phyloP scores from a whole-genome alignment of 1,140 invertebrate species.

The Sycophaga agraensis region DNA sequence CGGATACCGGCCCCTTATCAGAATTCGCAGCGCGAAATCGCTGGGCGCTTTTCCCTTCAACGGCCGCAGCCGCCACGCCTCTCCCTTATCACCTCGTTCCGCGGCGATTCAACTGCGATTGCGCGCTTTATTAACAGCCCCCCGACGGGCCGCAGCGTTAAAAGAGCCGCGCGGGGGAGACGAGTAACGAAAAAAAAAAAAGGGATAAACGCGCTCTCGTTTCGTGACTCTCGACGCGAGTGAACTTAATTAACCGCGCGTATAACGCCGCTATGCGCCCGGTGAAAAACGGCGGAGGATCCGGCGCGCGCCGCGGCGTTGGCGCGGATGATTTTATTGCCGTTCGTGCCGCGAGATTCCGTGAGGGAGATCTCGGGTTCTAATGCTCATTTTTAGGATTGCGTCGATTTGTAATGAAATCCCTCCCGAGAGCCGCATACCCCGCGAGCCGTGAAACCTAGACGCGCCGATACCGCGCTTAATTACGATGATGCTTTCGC shows the following conservation, averaged over 20 bases:
- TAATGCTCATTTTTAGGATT: not conserved
- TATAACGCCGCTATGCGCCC: constrained; percentile 2
- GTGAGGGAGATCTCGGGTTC: constrained; percentile 16
- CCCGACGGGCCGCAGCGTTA: too few species aligned
- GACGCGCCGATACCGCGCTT: too few species aligned
- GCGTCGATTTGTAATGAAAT: constrained; percentile 3
- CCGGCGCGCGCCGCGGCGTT: not conserved
- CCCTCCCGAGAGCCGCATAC: not conserved
- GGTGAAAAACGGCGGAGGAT: constrained; percentile 15
- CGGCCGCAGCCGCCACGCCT: too few species aligned
- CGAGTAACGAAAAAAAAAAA: not conserved
- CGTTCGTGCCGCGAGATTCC: constrained; percentile 20
- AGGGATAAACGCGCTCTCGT: constrained; percentile 4
- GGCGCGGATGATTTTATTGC: constrained; percentile 19
- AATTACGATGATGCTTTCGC: too few species aligned
- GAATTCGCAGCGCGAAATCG: too few species aligned
- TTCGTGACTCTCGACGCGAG: constrained; percentile 7
- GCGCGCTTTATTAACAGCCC: not conserved
- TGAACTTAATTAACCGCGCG: constrained; percentile 23
- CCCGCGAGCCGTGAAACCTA: too few species aligned
- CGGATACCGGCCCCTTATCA: too few species aligned
- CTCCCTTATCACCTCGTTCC: too few species aligned
- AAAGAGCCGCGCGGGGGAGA: not conserved
- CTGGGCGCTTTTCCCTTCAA: too few species aligned
- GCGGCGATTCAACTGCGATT: not conserved